These are phyloP conservation scores for Symphodus melops DNA, from an alignment of 2,113 vertebrate genomes.

Conservation along the genomic window DNA sequence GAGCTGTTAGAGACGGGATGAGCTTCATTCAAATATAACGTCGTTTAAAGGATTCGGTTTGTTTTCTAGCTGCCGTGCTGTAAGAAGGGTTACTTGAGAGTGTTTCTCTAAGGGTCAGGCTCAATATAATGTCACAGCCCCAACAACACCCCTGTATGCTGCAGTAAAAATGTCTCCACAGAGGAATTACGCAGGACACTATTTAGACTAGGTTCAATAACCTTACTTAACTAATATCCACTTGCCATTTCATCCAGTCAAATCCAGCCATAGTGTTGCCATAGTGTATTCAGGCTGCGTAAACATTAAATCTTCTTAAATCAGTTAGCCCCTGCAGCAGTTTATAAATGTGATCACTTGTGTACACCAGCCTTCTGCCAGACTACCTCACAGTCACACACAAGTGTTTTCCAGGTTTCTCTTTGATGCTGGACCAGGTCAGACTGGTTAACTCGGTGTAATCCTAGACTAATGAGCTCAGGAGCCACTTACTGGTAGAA, in stretches of 20 bases:
- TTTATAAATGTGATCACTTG: conserved; percentile 6
- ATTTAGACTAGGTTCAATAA: not conserved
- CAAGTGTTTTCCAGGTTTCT: not conserved
- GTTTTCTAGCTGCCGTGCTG: not conserved
- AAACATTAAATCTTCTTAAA: conserved; percentile 3
- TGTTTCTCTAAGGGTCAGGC: not conserved
- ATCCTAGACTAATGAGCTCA: not conserved
- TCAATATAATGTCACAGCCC: not conserved
- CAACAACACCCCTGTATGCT: conserved; percentile 4
- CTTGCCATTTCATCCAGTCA: not conserved
- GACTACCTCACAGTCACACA: not conserved
- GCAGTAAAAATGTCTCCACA: conserved; percentile 33
- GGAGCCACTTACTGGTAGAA: not conserved
- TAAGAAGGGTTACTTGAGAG: not conserved
- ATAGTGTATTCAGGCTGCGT: not conserved
- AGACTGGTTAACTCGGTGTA: conserved; percentile 7
- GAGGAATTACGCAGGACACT: not conserved
- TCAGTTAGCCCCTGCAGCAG: not conserved
- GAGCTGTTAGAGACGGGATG: conserved; percentile 13
- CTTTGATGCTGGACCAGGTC: conserved; percentile 13
- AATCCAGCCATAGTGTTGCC: not conserved
- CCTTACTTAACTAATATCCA: not conserved
- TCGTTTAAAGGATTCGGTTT: not conserved
- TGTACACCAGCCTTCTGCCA: not conserved
- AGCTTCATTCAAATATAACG: not conserved